A percentile compares a stretch with the other conserved stretches of the same genome.
Conservation (phyloP, 2,113 vertebrate genomes). For the Mobula hypostoma region DNA sequence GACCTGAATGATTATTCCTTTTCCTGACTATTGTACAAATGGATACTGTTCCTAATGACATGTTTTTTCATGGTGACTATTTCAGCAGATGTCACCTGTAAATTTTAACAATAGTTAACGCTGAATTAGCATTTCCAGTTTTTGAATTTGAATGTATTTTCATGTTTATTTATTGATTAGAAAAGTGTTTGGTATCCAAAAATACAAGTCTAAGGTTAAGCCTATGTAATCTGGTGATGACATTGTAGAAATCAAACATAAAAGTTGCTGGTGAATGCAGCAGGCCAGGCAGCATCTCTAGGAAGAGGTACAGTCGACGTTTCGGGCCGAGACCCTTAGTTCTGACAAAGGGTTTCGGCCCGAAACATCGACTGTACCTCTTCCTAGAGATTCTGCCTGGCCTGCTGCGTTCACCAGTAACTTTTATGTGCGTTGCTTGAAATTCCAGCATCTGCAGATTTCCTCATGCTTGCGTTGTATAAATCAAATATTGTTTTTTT, state of each 20-base stretch:
- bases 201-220: background rate
- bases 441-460: no score
- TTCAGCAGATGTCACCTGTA: background rate
- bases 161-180: background rate
- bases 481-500: background rate
- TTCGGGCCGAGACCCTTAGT: no score
- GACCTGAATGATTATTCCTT: background rate
- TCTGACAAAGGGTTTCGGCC: no score
- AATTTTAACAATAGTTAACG: background rate
- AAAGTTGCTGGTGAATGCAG: no score
- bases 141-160: background rate
- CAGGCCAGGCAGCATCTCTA: no score
- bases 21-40: background rate
- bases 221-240: background rate
- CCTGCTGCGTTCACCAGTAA: no score
- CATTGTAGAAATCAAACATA: no score
- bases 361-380: no score
- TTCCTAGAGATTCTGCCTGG: no score
- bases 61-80: background rate
- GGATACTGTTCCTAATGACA: background rate
- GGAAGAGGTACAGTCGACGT: no score
- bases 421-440: no score
- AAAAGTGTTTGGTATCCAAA: background rate
- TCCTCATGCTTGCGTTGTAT: background rate
- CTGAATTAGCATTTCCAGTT: background rate